Base-by-base conservation (phyloP, 2,888 invertebrate species). In the Allolobophora icterica region DNA sequence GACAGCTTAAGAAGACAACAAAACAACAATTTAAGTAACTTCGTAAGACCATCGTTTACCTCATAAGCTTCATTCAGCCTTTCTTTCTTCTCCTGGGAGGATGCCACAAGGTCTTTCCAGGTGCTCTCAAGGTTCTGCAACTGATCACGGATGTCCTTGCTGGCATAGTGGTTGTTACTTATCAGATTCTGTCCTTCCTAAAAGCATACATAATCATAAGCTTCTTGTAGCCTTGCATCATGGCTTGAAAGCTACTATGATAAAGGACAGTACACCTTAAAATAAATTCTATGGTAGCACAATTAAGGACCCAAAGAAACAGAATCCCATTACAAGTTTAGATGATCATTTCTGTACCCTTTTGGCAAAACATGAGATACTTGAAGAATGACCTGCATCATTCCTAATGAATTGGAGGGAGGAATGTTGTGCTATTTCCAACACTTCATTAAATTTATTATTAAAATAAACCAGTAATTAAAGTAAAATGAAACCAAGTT, bases 21-120 rank as follows among this genome's bases (percentile, higher is more conserved):
- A 71, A 71, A 71, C 30, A n/a, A 71, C 58, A n/a, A 71, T 71
- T 71, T n/a, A 71, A n/a, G 21, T 52, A 21, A 52, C 52, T 52
- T 71, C 11, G 17, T n/a, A 71, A 71, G 21, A 52, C 52, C 24
- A 52, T 24, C 52, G 34, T 84, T 33, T 91, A 95, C 98, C 95
- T 98, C 91, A 95, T 98, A 97, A 0, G 99, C 98, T 95, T 99
- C 98, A 93, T 97, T 97, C 0, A 99, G 96, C 13, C 98, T 96
- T 92, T 97, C 97, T 91, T 97, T 97, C 93, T 99, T 98, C 24
- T 97, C 96, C 92, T 97, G 97, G 0, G 98, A 97, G 0, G 97
- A 97, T 84, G 97, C 97, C 95, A 97, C 97, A 8, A 99, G 96
- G 91, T 97, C 97, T 90, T 97, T 96, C 99, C 99, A 99, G 93